Conservation (phyloP, 2,797 vertebrate species). For the Loriculus beryllinus region DNA sequence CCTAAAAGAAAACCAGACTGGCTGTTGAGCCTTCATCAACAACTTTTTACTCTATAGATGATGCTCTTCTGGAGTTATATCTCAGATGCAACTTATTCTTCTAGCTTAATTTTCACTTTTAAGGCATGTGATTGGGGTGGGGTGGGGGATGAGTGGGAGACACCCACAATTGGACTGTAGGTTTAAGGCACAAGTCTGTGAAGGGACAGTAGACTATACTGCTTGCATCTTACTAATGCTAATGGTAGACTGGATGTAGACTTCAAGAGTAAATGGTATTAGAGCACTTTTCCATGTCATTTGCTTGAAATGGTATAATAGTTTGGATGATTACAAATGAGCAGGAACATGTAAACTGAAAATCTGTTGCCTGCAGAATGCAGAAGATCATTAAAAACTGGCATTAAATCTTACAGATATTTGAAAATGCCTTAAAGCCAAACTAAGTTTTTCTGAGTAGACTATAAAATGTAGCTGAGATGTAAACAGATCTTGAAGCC, state of each 20-base stretch:
- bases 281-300: not conserved
- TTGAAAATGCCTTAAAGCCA: not conserved
- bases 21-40: not conserved
- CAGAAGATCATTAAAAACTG: not conserved
- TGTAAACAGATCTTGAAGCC: not conserved
- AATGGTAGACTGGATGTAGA: not conserved
- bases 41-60: not conserved
- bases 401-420: not conserved
- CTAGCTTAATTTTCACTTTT: not conserved
- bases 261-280: not conserved
- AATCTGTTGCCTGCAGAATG: not conserved
- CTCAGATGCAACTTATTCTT: not conserved
- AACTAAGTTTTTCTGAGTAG: not conserved
- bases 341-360: not conserved
- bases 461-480: not conserved
- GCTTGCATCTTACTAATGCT: not conserved
- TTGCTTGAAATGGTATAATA: not conserved
- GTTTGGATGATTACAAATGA: not conserved
- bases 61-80: not conserved
- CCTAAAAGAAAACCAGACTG: not conserved
- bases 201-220: not conserved
- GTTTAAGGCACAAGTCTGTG: not conserved
- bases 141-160: fast-evolving
- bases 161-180: not conserved
- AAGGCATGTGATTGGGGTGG: not conserved